phyloP scores from a whole-genome alignment of 2,113 vertebrate genomes.

The Stictonetta naevosa region DNA sequence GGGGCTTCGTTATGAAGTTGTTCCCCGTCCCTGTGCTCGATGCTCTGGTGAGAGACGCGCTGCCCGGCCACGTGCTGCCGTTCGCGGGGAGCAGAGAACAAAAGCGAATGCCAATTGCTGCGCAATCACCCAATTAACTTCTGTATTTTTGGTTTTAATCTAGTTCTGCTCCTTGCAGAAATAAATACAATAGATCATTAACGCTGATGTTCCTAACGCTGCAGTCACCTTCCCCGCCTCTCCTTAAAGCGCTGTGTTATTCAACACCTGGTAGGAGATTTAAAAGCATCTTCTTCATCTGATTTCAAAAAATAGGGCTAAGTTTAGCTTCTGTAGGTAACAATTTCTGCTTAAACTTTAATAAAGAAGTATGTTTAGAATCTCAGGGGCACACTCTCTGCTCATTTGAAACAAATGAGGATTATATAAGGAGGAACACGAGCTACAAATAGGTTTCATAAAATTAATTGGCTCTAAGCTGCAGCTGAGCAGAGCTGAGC shows the following conservation, averaged over 20 bases:
- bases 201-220: not conserved
- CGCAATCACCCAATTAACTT: not conserved
- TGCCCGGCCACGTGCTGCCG: not conserved
- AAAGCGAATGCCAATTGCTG: not conserved
- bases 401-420: slow-evolving; percentile 55
- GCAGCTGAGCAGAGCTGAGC: not conserved
- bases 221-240: not conserved
- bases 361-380: slow-evolving; percentile 24
- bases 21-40: not conserved
- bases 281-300: not conserved
- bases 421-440: slow-evolving; percentile 22
- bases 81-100: not conserved
- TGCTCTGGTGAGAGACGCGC: not conserved
- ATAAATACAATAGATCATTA: not conserved
- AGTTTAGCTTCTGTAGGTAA: slow-evolving; percentile 51
- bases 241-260: not conserved
- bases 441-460: slow-evolving; percentile 43
- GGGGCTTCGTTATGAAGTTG: not conserved
- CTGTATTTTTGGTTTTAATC: not conserved
- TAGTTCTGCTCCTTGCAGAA: not conserved
- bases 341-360: slow-evolving; percentile 34
- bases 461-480: slow-evolving; percentile 26
- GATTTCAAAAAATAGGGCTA: not conserved
- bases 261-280: not conserved
- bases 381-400: slow-evolving; percentile 21